Evolutionary conservation across 2,888 invertebrate genomes (phyloP), one percentile per base, ranked within the genome.

Genomic region (Synergus itoensis): DNA sequence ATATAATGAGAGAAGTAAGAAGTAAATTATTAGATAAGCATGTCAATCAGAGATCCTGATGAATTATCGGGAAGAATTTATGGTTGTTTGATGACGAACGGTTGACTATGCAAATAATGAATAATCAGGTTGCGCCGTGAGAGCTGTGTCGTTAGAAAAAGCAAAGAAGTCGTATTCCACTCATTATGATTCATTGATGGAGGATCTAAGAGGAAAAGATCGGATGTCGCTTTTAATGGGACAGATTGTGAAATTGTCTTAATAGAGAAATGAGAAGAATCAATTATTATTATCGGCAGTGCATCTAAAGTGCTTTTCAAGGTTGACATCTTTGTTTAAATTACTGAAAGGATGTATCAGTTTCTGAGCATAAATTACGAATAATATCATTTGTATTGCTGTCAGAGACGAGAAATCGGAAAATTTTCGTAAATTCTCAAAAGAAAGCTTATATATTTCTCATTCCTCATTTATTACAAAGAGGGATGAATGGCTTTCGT

Each of bases 191-290:
- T 65, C 41, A 65, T 16, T 65, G 43, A 67, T 11, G n/a, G 18
- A 18, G 18, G 43, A 11, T 11, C 12, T 18, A 18, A 14, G 5
- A 45, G 43, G 43, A 45, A 45, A 67, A 67, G 4, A 67, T 11
- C 21, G 18, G 21, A 18, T 67, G 18, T 67, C 14, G 21, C 5
- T 60, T 28, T 48, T 48, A 45, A 69, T 48, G 16, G 48, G 48
- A 16, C 28, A 48, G 28, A 69, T 69, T 69, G 69, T 69, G 69
- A 73, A 73, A 73, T 48, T 73, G 16, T 73, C 36, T 73, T 53
- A 73, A 73, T 53, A 8, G 48, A 53, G 28, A 73, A 53, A 73
- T 69, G 48, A 12, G n/a, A 36, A 36, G 67, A 28, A 12, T 45
- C 67, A 69, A 73, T 73, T 45, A 45, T 69, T 48, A 36, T 16